These are phyloP conservation scores for Poeciliopsis prolifica DNA, from an alignment of 2,113 vertebrate genomes.

Conservation along the genomic window DNA sequence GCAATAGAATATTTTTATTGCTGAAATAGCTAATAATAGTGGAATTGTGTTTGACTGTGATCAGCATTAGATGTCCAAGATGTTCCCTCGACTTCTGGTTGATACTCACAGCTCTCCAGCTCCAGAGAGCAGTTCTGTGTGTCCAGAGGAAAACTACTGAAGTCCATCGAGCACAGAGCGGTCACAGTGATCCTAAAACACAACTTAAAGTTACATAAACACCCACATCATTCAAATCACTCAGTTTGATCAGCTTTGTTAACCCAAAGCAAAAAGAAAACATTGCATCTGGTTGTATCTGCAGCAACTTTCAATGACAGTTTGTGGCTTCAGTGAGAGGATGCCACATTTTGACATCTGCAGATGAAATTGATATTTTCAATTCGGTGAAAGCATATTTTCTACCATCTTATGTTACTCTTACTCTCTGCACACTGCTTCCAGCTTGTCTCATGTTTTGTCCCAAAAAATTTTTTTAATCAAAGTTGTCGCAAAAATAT, in stretches of 20 bases:
- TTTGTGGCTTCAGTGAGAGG: background rate
- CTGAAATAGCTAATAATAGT: background rate
- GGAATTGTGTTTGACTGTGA: background rate
- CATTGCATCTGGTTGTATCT: background rate
- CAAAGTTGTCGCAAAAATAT: too few species aligned
- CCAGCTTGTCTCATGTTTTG: too few species aligned
- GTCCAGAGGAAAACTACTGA: slow-evolving; percentile 93
- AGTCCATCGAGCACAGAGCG: slow-evolving; percentile 93
- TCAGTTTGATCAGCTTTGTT: background rate
- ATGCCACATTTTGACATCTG: background rate
- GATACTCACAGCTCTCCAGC: slow-evolving; percentile 93
- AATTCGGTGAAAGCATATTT: background rate
- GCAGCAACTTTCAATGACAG: background rate
- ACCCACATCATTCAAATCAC: slow-evolving; percentile 7
- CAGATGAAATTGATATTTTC: background rate
- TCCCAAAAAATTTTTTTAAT: too few species aligned
- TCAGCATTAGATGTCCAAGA: background rate
- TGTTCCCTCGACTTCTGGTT: background rate
- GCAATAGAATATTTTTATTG: background rate
- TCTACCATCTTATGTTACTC: background rate
- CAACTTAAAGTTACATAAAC: slow-evolving; percentile 40
- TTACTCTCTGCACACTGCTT: background rate
- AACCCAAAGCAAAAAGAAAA: background rate
- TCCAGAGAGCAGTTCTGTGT: slow-evolving; percentile 93
- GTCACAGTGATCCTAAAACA: slow-evolving; percentile 90